Evolutionary conservation across 2,113 vertebrate genomes (phyloP), one percentile per base, ranked within the genome.

Genomic region (Asarcornis scutulata): DNA sequence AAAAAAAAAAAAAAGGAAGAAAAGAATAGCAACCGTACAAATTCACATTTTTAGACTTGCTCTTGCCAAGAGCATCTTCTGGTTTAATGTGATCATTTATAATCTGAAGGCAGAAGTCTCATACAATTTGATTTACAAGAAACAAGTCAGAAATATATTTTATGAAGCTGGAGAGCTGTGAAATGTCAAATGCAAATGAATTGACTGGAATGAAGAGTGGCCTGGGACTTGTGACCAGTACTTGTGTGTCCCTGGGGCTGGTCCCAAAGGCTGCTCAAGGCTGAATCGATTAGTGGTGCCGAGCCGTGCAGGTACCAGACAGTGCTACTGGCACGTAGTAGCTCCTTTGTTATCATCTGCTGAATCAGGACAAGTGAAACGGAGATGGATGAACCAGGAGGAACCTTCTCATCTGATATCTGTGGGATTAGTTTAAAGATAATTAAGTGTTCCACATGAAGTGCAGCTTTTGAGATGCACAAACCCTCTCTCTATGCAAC

Each of bases 111-210:
- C 89, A 92, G 76, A 58, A 86, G 58, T 80, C 83, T 96, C 73
- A 26, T 40, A 50, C 56, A 83, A 91, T 96, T 92, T 86, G 73
- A 90, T 92, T 93, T 93, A 83, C 80, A 83, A 62, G 73, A 86
- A 81, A 83, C 23, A 31, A 81, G 73, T 77, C 73, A 86, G 83
- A 95, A 91, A 93, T 59, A 50, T 81, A 86, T 94, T 77, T 74
- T 53, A 48, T 22, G 83, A 87, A 88, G 89, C 50, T 20, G 80
- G 21, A 78, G 89, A 83, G 11, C 55, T 74, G 6, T 11, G 86
- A 83, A 92, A 83, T 92, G 91, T 89, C 83, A 89, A 59, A 55
- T 0, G 2, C 32, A 71, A 73, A 86, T 55, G 83, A 72, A 79
- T 74, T 66, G 44, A 69, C 88, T 55, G 0, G 7, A 21, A 82